Evolutionary conservation across 2,113 vertebrate species (phyloP).

Genomic region (Steatornis caripensis): DNA sequence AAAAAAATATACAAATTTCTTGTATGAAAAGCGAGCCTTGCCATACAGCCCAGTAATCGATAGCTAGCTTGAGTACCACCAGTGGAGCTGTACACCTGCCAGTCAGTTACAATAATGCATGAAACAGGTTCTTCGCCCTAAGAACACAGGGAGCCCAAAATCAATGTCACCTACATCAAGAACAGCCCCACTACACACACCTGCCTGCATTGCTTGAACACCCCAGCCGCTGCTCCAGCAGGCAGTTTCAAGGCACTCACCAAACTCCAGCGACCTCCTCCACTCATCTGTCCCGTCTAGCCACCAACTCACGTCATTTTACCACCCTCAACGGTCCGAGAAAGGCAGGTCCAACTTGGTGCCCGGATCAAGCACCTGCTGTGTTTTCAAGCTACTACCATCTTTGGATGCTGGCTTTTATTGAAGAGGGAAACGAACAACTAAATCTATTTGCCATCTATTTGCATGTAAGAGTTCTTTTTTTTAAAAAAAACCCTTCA

Average conservation of each 20-base stretch:
- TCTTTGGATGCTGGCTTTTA: not conserved
- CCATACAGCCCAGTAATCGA: not conserved
- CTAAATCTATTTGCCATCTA: not conserved
- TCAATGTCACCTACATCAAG: not conserved
- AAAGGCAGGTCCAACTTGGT: accelerated
- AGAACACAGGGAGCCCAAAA: not conserved
- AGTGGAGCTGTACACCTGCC: not conserved
- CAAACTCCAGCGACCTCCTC: not conserved
- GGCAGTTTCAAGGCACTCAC: too few species aligned
- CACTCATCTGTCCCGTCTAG: accelerated
- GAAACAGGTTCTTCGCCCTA: accelerated
- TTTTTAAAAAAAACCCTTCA: not conserved
- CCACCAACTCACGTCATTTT: accelerated
- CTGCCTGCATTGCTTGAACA: accelerated
- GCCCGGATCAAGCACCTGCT: not conserved
- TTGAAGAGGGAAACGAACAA: not conserved
- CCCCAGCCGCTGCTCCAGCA: not conserved
- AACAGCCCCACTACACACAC: not conserved
- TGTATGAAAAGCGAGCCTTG: not conserved
- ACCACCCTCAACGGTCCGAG: not conserved
- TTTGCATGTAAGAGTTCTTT: not conserved
- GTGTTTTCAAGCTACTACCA: too few species aligned
- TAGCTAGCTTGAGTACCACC: accelerated
- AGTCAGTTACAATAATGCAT: accelerated
- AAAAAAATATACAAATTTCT: accelerated